A percentile compares a stretch with the other conserved stretches of the same genome.
phyloP scores from a whole-genome alignment of 2,113 vertebrate species.

The Sarotherodon lohbergeri region DNA sequence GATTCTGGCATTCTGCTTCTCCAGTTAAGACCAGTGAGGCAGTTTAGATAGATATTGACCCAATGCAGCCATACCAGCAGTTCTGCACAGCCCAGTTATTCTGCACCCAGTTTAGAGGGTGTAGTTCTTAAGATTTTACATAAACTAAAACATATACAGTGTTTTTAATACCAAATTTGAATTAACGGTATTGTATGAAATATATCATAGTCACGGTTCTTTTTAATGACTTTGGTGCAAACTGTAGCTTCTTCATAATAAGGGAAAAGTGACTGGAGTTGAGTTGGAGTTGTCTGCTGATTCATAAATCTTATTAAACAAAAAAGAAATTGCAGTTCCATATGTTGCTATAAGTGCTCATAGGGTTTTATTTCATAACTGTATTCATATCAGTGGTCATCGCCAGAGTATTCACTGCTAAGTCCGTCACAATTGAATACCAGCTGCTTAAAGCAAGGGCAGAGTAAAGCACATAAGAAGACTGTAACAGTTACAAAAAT shows the following conservation, averaged over 20 bases:
- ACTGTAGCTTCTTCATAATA: neutral
- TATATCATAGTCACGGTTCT: neutral
- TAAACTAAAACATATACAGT: neutral
- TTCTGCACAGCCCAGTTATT: neutral
- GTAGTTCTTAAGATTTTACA: neutral
- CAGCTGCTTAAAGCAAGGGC: neutral
- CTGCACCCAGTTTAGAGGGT: neutral
- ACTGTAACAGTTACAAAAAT: neutral
- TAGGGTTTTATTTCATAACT: neutral
- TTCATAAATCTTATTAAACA: neutral
- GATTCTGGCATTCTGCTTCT: neutral
- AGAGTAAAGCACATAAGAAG: neutral
- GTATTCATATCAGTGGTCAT: accelerated
- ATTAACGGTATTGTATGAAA: neutral
- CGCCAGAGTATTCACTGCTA: neutral
- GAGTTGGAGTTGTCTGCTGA: neutral
- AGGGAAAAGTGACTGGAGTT: neutral
- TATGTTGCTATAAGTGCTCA: neutral
- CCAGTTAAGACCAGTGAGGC: neutral
- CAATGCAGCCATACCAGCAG: neutral
- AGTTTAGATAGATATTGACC: neutral
- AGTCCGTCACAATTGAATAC: neutral
- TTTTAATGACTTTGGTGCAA: neutral
- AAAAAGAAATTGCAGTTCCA: neutral
- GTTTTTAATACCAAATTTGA: neutral